Evolutionary conservation across 2,797 vertebrate species (phyloP), one percentile per base, ranked within the genome.

Genomic region (Betta splendens): DNA sequence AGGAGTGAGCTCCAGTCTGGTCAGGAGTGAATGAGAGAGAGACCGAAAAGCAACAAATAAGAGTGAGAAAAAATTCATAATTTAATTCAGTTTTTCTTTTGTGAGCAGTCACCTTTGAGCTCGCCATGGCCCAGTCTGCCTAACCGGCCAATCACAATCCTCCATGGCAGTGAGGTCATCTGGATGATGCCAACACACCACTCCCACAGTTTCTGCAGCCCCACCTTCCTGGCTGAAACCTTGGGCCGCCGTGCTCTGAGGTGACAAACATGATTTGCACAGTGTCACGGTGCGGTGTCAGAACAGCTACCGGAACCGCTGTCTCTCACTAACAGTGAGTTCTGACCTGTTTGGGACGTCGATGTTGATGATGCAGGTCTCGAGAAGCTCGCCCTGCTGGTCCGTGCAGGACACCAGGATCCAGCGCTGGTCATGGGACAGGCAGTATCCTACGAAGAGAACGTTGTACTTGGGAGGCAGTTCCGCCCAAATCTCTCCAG

Each of bases 381-480:
- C 97, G 75, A 98, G 20, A 31, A 99, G 81, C 71, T 98, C 97
- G 42, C 97, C 97, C 1, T 98, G 94, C 81, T 98, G 95, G 86
- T 99, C 97, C 0, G 97, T 99, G 84, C 97, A 99, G 77, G 96
- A 98, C 13, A 95, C 97, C 81, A 99, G 89, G 47, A 99, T 94
- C 96, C 97, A 99, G 49, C 97, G 96, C 88, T 99, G 97, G 80
- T 99, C 97, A 0, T 98, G 97, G 42, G 97, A 98, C 62, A 98
- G 88, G 72, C 97, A 99, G 70, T 99, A 99, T 3, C 96, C 97
- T 3, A 99, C 95, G 47, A 95, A 98, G 26, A 99, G 94, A 57
- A 99, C 95, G 0, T 96, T 97, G 86, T 94, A 96, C 65, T 94
- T 96, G 78, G 96, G 91, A 46, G 93, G 93, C 10, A 93, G 78